These are phyloP conservation scores for Drosophila paranaensis DNA, from an alignment of 2,888 invertebrate genomes.

Conservation along the genomic window DNA sequence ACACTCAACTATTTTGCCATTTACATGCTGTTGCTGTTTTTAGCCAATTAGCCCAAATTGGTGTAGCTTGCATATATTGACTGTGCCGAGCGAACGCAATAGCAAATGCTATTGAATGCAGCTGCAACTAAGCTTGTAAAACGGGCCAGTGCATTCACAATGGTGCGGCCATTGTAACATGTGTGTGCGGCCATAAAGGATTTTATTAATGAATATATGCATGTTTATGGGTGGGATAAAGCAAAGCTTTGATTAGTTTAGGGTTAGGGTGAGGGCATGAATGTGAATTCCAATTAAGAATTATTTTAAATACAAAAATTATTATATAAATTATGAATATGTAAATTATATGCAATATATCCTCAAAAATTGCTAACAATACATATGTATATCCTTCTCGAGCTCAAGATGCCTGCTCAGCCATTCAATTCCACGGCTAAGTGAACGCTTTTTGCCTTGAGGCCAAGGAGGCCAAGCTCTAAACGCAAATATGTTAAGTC, in stretches of 20 bases:
- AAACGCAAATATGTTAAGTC: background rate
- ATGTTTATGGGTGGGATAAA: background rate
- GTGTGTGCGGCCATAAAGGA: background rate
- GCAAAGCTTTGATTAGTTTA: background rate
- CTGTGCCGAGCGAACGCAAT: slow-evolving; percentile 3
- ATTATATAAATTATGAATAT: too few relatives aligned
- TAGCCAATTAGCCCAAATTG: slow-evolving; percentile 29
- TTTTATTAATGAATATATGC: background rate
- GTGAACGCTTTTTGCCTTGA: too few relatives aligned
- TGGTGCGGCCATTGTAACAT: background rate
- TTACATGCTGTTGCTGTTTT: slow-evolving; percentile 17
- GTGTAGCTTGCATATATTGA: slow-evolving; percentile 5
- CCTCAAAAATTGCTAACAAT: too few relatives aligned
- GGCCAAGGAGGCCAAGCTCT: background rate
- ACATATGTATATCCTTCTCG: too few relatives aligned
- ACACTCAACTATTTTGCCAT: background rate
- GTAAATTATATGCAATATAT: too few relatives aligned
- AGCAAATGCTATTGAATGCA: slow-evolving; percentile 7
- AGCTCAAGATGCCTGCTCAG: background rate
- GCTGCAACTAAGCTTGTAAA: background rate
- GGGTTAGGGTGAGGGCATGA: too few relatives aligned
- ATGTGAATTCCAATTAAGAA: too few relatives aligned
- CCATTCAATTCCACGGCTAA: background rate
- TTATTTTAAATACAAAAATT: too few relatives aligned
- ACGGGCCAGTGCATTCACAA: background rate